Percentiles rank a stretch among this genome's conserved stretches.
Conservation (phyloP, 2,888 invertebrate genomes). For the Alviniconcha strummeri region DNA sequence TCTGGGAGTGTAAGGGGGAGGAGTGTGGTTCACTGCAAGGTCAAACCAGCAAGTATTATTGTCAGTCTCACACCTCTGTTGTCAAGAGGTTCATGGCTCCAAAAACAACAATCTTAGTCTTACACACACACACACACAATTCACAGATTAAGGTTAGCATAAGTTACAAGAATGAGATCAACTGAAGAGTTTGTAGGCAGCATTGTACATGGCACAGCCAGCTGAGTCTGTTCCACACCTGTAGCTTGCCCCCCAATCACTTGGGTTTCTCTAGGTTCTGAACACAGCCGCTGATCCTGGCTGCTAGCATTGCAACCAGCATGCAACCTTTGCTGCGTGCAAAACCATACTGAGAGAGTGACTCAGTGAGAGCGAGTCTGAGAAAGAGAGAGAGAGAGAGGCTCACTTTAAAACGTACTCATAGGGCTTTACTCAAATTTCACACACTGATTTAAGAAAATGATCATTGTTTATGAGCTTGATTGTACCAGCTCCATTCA, state of each 20-base stretch:
- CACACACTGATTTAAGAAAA: no score
- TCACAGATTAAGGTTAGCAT: not conserved
- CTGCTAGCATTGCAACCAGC: conserved; percentile 18
- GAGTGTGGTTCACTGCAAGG: conserved; percentile 12
- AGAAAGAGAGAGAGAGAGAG: not conserved
- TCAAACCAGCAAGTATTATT: not conserved
- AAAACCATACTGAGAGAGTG: conserved; percentile 1
- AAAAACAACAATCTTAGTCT: not conserved
- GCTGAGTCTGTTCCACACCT: conserved; percentile 20
- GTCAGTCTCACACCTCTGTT: no score
- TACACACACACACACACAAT: not conserved
- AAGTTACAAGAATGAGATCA: not conserved
- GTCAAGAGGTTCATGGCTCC: no score
- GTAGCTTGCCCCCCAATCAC: conserved; percentile 8
- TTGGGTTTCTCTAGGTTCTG: conserved; percentile 12
- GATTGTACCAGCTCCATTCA: no score
- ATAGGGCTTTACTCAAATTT: no score
- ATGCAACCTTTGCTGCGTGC: conserved; percentile 17
- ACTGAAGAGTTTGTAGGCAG: conserved; percentile 6
- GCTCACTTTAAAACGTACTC: not conserved
- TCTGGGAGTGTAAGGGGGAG: conserved; percentile 23
- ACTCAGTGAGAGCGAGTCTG: no score
- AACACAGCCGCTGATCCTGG: conserved; percentile 13
- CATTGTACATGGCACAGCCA: conserved; percentile 19
- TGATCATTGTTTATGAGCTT: no score